Percentiles rank a stretch among this genome's conserved stretches.
These are phyloP conservation scores for Chaetodon auriga DNA, from an alignment of 2,113 vertebrate species.

Conservation along the genomic window DNA sequence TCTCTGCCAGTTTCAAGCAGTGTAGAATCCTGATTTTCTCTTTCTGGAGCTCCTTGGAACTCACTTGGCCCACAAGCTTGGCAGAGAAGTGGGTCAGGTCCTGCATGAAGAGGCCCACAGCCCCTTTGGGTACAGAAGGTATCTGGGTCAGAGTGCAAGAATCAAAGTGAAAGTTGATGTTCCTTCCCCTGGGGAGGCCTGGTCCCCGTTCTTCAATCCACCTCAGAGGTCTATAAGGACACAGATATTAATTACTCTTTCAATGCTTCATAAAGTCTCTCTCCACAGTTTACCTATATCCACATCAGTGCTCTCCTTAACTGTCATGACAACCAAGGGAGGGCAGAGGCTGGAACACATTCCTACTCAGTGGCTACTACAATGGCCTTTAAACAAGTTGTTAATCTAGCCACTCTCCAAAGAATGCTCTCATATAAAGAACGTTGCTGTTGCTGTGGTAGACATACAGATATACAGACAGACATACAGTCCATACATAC, in stretches of 20 bases:
- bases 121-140: constrained; percentile 81
- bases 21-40: constrained; percentile 89
- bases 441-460: no score
- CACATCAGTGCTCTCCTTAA: neutral
- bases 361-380: neutral
- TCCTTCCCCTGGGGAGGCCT: constrained; percentile 87
- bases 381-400: neutral
- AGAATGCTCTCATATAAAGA: neutral
- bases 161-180: constrained; percentile 90
- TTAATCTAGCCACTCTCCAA: neutral
- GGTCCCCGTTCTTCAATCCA: constrained; percentile 94
- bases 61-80: constrained; percentile 88
- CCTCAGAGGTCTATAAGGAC: constrained; percentile 84
- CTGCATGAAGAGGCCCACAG: constrained; percentile 93
- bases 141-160: constrained; percentile 87
- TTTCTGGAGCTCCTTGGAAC: constrained; percentile 82
- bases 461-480: neutral
- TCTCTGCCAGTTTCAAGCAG: constrained; percentile 88
- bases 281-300: neutral
- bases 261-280: neutral
- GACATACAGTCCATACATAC: neutral
- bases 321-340: neutral
- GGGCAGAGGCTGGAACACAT: neutral
- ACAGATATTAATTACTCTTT: neutral
- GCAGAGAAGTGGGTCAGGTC: constrained; percentile 90